Conservation (phyloP, 2,888 invertebrate species). For the Boloria euphrosyne region DNA sequence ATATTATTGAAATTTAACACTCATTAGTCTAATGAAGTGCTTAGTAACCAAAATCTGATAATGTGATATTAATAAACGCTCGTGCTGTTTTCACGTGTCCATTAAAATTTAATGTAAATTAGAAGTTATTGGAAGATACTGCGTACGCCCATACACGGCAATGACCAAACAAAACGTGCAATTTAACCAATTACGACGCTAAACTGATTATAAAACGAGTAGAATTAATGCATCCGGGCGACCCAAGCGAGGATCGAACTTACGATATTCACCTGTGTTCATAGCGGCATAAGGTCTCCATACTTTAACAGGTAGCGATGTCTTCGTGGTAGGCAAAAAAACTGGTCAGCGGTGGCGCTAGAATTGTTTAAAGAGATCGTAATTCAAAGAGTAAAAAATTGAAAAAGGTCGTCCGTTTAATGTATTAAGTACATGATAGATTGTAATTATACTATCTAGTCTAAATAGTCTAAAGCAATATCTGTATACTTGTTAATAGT, state of each 20-base stretch:
- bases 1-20: no score
- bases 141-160: slow-evolving; percentile 37
- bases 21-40: neutral
- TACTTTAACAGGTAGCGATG: slow-evolving; percentile 27
- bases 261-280: slow-evolving; percentile 37
- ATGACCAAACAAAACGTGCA: slow-evolving; percentile 45
- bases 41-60: slow-evolving; percentile 1
- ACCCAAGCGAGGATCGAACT: slow-evolving; percentile 13
- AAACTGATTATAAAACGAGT: slow-evolving; percentile 49
- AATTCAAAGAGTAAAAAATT: slow-evolving; percentile 43
- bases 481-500: slow-evolving; percentile 8
- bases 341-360: slow-evolving; percentile 41
- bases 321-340: slow-evolving; percentile 38
- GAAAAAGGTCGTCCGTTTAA: slow-evolving; percentile 30
- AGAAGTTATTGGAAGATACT: slow-evolving; percentile 33
- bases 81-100: slow-evolving; percentile 1
- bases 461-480: neutral
- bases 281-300: slow-evolving; percentile 28
- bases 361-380: slow-evolving; percentile 43
- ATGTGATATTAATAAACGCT: slow-evolving; percentile 4
- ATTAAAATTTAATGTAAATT: slow-evolving; percentile 34
- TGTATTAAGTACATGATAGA: slow-evolving; percentile 29
- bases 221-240: slow-evolving; percentile 50
- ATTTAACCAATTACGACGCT: slow-evolving; percentile 49
- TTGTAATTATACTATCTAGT: slow-evolving; percentile 28